Evolutionary conservation across 2,888 invertebrate genomes (phyloP).

Genomic region (Macroteleia sp.): DNA sequence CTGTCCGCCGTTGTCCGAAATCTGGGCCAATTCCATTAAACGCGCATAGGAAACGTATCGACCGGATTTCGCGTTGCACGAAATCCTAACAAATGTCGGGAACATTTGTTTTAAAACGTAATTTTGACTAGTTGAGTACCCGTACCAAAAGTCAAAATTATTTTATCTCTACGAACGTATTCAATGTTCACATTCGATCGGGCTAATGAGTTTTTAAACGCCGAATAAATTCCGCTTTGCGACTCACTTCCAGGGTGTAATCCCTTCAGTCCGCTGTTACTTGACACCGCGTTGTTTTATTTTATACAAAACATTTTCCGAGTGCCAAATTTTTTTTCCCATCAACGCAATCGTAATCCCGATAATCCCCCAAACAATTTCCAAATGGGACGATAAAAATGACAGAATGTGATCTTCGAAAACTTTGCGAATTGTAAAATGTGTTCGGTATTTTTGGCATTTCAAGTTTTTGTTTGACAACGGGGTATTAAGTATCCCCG

Average conservation of each 20-base stretch:
- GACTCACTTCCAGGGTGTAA: background rate
- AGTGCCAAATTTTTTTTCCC: constrained; percentile 13
- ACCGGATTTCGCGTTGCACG: background rate
- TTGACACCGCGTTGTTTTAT: background rate
- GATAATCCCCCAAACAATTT: constrained; percentile 11
- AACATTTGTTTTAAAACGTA: background rate
- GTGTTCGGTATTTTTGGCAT: background rate
- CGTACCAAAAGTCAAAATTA: background rate
- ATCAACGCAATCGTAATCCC: constrained; percentile 6
- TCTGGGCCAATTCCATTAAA: constrained; percentile 37
- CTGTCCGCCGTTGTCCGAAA: constrained; percentile 15
- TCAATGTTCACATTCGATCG: background rate
- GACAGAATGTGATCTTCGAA: too few relatives aligned
- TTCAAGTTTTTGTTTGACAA: constrained; percentile 5
- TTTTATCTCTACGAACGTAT: background rate
- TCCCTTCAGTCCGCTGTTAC: constrained; percentile 2
- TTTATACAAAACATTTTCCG: background rate
- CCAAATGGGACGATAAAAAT: constrained; percentile 9
- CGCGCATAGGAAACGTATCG: background rate
- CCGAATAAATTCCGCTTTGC: background rate
- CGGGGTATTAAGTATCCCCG: constrained; percentile 8
- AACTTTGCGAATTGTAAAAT: background rate
- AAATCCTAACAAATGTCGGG: background rate
- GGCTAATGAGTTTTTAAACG: constrained; percentile 5
- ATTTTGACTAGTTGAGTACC: background rate